A percentile compares a stretch with the other conserved stretches of the same genome.
Conservation (phyloP, 2,113 vertebrate genomes). For the Lethenteron reissneri region DNA sequence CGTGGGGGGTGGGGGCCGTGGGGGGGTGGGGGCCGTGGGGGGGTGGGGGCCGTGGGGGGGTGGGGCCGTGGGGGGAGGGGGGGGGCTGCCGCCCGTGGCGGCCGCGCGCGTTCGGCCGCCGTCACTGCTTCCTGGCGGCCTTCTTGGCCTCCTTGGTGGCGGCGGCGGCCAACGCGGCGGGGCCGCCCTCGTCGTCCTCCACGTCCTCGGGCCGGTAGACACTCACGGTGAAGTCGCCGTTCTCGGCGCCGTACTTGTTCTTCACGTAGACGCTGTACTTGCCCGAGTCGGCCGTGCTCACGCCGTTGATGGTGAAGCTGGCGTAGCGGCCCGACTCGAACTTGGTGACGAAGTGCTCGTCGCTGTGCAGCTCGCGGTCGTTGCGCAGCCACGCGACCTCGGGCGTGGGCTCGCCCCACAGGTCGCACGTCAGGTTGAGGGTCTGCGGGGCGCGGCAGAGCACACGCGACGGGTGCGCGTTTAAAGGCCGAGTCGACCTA, state of each 20-base stretch:
- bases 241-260: constrained; percentile 88
- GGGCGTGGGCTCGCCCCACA: constrained; percentile 69
- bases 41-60: too few relatives aligned
- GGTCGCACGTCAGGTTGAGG: constrained; percentile 80
- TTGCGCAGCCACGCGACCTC: constrained; percentile 94
- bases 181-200: constrained; percentile 12
- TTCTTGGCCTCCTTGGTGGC: too few relatives aligned
- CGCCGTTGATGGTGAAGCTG: constrained; percentile 50
- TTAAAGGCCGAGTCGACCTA: too few relatives aligned
- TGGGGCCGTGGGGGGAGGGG: too few relatives aligned
- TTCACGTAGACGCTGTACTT: constrained; percentile 92
- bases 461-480: background rate
- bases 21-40: too few relatives aligned
- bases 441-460: constrained; percentile 26
- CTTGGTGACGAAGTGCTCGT: constrained; percentile 51
- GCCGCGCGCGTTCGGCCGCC: too few relatives aligned
- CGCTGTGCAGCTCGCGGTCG: constrained; percentile 41
- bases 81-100: too few relatives aligned
- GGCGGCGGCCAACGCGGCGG: too few relatives aligned
- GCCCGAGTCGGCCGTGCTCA: constrained; percentile 57
- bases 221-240: constrained; percentile 85
- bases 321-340: constrained; percentile 63
- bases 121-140: too few relatives aligned
- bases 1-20: too few relatives aligned
- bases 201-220: constrained; percentile 73